Percentiles rank a stretch among this genome's conserved stretches.
These are phyloP conservation scores for Alcis repandata DNA, from an alignment of 2,888 invertebrate genomes.

Conservation along the genomic window DNA sequence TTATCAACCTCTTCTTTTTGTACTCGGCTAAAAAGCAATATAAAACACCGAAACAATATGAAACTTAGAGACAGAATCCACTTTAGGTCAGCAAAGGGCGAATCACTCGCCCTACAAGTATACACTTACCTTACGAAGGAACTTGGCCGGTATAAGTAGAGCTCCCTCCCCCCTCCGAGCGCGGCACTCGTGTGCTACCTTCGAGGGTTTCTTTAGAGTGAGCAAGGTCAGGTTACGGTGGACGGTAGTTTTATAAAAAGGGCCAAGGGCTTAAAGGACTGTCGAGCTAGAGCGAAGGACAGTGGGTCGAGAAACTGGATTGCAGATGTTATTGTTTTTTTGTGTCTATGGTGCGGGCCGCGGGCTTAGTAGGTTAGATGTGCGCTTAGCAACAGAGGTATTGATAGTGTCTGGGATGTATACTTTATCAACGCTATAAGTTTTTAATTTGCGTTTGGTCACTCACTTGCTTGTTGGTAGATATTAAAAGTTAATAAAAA, in stretches of 20 bases:
- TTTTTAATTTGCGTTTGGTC: no score
- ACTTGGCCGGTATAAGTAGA: conserved; percentile 36
- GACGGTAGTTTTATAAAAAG: conserved; percentile 72
- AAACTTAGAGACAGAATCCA: conserved; percentile 58
- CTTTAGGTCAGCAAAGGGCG: conserved; percentile 54
- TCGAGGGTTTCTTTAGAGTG: conserved; percentile 37
- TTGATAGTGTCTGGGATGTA: no score
- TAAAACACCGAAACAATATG: conserved; percentile 43
- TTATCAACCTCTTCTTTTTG: background rate
- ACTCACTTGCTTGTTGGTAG: no score
- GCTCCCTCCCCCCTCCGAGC: conserved; percentile 31
- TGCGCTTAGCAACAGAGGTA: conserved; percentile 30
- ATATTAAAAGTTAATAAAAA: no score
- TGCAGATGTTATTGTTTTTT: conserved; percentile 50
- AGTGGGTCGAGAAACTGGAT: conserved; percentile 78
- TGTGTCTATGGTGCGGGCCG: conserved; percentile 50
- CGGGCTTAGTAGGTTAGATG: conserved; percentile 17
- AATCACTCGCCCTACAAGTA: conserved; percentile 54
- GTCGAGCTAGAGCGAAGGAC: conserved; percentile 80
- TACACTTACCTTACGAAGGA: conserved; percentile 50
- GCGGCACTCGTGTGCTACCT: conserved; percentile 1
- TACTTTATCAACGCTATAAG: no score
- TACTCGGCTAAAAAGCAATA: conserved; percentile 20
- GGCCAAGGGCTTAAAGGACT: conserved; percentile 72
- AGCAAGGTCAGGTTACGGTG: conserved; percentile 54